phyloP scores from a whole-genome alignment of 2,113 vertebrate genomes.

The Phocoena sinus region DNA sequence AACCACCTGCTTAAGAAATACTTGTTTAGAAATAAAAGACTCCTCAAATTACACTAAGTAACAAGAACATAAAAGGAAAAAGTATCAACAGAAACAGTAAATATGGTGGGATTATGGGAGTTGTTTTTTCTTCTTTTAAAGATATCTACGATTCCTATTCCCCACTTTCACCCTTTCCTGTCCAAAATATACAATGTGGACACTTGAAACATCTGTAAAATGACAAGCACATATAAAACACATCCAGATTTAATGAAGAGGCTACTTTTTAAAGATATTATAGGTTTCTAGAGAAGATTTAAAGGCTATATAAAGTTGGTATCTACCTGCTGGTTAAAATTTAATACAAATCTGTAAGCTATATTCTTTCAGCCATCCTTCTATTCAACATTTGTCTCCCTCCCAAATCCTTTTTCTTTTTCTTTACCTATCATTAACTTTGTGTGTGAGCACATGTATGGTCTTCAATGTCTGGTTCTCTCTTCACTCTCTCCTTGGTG shows the following conservation, averaged over 20 bases:
- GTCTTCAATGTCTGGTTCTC: not conserved
- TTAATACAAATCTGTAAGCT: not conserved
- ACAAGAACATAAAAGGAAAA: not conserved
- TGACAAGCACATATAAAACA: not conserved
- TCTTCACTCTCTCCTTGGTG: not conserved
- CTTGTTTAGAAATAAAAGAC: not conserved
- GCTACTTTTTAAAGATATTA: not conserved
- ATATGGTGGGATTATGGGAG: not conserved
- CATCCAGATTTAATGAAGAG: conserved; percentile 19
- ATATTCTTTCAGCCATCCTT: not conserved
- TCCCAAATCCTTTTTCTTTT: not conserved
- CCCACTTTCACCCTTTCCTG: not conserved
- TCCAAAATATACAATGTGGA: not conserved
- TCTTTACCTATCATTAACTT: not conserved
- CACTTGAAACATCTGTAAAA: conserved; percentile 1
- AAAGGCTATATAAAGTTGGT: not conserved
- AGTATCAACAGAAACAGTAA: not conserved
- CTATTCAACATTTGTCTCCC: not conserved
- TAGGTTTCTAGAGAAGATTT: not conserved
- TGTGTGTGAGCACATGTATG: not conserved
- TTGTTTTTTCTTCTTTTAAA: not conserved
- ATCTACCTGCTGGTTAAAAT: not conserved
- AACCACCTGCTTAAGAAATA: not conserved
- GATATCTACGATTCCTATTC: not conserved
- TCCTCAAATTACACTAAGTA: not conserved